phyloP scores from a whole-genome alignment of 2,797 vertebrate species.

The Sebastes hubbsi region DNA sequence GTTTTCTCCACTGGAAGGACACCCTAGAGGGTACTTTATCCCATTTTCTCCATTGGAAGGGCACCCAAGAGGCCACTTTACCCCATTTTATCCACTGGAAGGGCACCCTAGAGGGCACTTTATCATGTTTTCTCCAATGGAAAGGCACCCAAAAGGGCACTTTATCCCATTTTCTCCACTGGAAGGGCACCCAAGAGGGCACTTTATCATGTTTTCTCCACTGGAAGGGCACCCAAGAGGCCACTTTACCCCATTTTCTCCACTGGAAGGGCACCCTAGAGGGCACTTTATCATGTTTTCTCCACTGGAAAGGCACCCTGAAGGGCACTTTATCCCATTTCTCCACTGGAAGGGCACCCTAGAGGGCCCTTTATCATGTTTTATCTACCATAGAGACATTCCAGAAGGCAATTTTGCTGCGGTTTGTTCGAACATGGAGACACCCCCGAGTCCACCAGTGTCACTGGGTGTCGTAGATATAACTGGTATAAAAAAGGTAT shows the following conservation, averaged over 20 bases:
- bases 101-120: accelerated
- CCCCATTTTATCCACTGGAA: accelerated
- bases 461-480: accelerated
- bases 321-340: accelerated
- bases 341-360: too few species aligned
- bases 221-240: too few species aligned
- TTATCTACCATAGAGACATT: too few species aligned
- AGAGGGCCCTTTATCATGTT: too few species aligned
- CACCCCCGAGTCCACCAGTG: too few species aligned
- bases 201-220: too few species aligned
- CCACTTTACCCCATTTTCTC: accelerated
- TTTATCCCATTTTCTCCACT: too few species aligned
- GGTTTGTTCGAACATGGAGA: too few species aligned
- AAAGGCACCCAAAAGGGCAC: accelerated
- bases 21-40: accelerated
- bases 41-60: accelerated
- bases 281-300: accelerated
- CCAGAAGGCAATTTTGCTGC: too few species aligned
- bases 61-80: accelerated
- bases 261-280: accelerated
- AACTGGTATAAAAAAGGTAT: not conserved
- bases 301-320: too few species aligned
- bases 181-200: too few species aligned
- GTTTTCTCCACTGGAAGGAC: too few species aligned
- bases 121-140: accelerated